Evolutionary conservation across 1,140 invertebrate species (phyloP), one percentile per base, ranked within the genome.

Genomic region (Myzus persicae): DNA sequence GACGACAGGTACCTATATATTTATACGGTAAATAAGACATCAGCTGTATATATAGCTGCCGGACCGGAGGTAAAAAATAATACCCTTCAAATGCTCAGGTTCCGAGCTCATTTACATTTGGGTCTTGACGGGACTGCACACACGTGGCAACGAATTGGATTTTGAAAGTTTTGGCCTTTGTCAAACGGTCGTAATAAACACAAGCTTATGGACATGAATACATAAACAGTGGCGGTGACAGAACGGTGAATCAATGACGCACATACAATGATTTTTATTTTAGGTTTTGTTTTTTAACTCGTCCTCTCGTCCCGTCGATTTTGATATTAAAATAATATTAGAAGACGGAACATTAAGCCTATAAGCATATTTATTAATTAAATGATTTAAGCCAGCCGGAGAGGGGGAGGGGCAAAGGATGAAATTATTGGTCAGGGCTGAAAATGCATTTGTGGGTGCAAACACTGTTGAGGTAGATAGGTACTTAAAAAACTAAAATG

Each of bases 151-250:
- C 40, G 54, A 91, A 91, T 91, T 67, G 90, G 90, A 91, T 91
- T 91, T 67, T 67, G 4, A 91, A 91, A 91, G 38, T 91, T 91
- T 91, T 67, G 51, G 59, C 90, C 90, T 91, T 91, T 91, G 48
- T 26, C 89, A 59, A 90, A 59, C 51, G 89, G 14, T 44, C 42
- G 90, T n/a, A 91, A 91, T 91, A 67, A 42, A 67, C 90, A 67
- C 51, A 8, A 76, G 90, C 38, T 91, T 31, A 26, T 91, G 90
- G 90, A 91, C 54, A 40, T 67, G 90, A 91, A 91, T 67, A 91
- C 59, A 31, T 36, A 91, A 91, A 42, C 54, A 67, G 90, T 54
- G 48, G 9, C n/a, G 14, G 22, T 24, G 31, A 4, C 31, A 44
- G 44, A 9, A 4, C 9, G 24, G 24, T 24, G 36, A 90, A 90